Percentiles rank a stretch among this genome's conserved stretches.
Conservation (phyloP, 1,140 invertebrate species). For the Lepidurus couesii region DNA sequence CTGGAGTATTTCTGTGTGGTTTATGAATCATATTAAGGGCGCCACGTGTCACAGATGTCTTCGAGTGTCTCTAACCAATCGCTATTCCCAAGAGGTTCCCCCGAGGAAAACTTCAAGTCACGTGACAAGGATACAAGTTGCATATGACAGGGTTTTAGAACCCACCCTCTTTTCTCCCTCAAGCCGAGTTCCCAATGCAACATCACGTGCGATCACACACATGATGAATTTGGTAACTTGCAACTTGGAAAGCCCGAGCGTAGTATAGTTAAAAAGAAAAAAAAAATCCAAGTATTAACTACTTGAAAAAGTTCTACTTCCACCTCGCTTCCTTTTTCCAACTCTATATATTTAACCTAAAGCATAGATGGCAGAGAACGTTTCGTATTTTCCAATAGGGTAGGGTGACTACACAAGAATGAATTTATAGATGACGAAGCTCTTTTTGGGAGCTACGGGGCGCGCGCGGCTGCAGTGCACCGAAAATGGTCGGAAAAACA, state of each 20-base stretch:
- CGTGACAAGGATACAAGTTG: neutral
- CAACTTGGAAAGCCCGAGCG: too few relatives aligned
- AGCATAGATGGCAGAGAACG: too few relatives aligned
- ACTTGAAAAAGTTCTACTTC: too few relatives aligned
- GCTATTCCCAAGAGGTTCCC: neutral
- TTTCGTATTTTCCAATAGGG: neutral
- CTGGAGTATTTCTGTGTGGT: neutral
- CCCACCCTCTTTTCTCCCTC: neutral
- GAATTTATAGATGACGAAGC: slow-evolving; percentile 16
- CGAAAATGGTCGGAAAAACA: too few relatives aligned
- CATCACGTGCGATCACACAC: neutral
- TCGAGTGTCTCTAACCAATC: neutral
- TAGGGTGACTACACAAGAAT: neutral
- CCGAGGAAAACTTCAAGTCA: neutral
- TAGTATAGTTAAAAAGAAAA: too few relatives aligned
- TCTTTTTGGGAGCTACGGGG: neutral
- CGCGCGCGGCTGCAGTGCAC: too few relatives aligned
- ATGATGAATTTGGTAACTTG: too few relatives aligned
- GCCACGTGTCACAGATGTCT: slow-evolving; percentile 12
- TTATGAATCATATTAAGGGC: neutral
- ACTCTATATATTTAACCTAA: too few relatives aligned
- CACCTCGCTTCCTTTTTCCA: too few relatives aligned
- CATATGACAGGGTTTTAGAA: neutral
- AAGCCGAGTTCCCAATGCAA: neutral
- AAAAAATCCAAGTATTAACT: too few relatives aligned